Base-by-base conservation (phyloP, 2,888 invertebrate species). In the Oscheius myriophilus region DNA sequence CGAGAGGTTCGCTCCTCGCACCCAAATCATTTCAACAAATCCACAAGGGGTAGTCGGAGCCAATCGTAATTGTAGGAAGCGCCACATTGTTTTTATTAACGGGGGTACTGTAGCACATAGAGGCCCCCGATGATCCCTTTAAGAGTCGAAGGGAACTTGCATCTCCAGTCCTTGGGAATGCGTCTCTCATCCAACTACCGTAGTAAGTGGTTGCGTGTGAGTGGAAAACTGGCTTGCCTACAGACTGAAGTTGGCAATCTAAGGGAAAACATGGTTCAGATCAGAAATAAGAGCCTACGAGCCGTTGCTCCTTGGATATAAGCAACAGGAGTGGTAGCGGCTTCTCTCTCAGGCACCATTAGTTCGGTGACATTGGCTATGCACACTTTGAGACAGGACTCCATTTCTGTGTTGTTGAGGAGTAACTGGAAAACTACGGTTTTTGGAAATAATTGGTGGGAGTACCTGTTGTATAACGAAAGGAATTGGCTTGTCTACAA, bases 131-230 rank as follows among this genome's bases (percentile, higher is more conserved):
- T 9, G 3, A 3, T 33, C 9, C 33, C 3, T 33, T 33, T n/a
- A n/a, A 33, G 33, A 3, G 3, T 33, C 33, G 3, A 43, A 45
- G 51, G 3, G 14, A 21, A 55, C 75, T 58, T n/a, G 82, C 82
- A 72, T 82, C 75, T 46, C 82, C 83, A 23, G 80, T 81, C 14
- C 82, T 69, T 11, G 87, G 87, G 69, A 84, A 80, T 0, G 87
- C 83, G 75, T 89, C 89, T 54, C 84, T 74, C 87, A 88, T 87
- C 88, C 88, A 88, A 4, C 87, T 80, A 3, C 89, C 89, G 80
- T 86, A 88, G 75, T 82, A 87, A 0, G 86, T 87, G 42, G 86
- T 84, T 0, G 86, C 82, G 71, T 87, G 87, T 21, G 87, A 86
- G 70, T 88, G 86, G 76, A 88, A 88, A 11, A 88, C 76, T 16